A percentile compares a stretch with the other conserved stretches of the same genome.
Conservation (phyloP, 2,113 vertebrate species). For the Protobothrops flavoviridis region DNA sequence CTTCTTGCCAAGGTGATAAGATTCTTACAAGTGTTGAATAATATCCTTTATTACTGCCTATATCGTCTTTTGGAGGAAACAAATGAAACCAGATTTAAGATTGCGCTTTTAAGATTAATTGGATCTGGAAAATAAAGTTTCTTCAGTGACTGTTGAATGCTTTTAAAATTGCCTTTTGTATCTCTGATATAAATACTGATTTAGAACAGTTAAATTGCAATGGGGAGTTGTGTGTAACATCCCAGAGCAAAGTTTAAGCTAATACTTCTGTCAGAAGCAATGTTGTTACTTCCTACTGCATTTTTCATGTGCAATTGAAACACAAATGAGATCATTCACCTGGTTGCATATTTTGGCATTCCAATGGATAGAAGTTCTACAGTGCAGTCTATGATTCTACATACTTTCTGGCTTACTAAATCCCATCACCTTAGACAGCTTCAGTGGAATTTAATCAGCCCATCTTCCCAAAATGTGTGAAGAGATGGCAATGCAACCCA, state of each 20-base stretch:
- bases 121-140: background rate
- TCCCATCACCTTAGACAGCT: background rate
- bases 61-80: constrained; percentile 9
- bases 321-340: constrained; percentile 32
- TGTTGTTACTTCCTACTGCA: constrained; percentile 45
- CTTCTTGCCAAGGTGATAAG: background rate
- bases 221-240: constrained; percentile 59
- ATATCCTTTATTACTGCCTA: background rate
- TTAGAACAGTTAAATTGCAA: constrained; percentile 56
- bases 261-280: constrained; percentile 53
- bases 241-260: constrained; percentile 65
- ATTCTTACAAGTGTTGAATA: background rate
- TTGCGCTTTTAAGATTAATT: constrained; percentile 30
- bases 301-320: constrained; percentile 49
- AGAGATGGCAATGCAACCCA: constrained; percentile 50
- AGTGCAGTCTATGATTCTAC: background rate
- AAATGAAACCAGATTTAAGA: constrained; percentile 25
- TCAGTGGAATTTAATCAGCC: background rate
- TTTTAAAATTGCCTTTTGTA: constrained; percentile 38
- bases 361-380: background rate
- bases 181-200: constrained; percentile 56
- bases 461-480: background rate
- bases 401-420: background rate
- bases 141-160: background rate
- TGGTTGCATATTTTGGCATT: background rate